Percentiles rank a stretch among this genome's conserved stretches.
Conservation (phyloP, 2,113 vertebrate species). For the Chloebia gouldiae region DNA sequence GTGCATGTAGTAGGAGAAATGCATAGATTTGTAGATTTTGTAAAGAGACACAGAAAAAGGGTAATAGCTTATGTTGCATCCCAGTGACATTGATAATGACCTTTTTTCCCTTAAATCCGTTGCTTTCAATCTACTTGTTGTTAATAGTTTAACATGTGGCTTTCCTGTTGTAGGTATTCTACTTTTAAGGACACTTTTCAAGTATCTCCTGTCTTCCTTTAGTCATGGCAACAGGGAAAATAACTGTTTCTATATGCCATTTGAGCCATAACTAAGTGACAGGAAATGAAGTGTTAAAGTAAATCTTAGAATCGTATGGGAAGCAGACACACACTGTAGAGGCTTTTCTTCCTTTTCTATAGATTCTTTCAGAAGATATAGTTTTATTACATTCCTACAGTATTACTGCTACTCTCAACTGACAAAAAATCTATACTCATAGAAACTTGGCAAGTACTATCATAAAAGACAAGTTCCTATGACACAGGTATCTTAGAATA, state of each 20-base stretch:
- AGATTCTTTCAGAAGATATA: background rate
- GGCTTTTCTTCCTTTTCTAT: background rate
- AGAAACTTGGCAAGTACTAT: slow-evolving; percentile 21
- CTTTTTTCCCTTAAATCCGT: background rate
- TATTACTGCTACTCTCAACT: slow-evolving; percentile 24
- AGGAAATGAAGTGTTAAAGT: background rate
- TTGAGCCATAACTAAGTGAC: background rate
- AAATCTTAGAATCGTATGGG: background rate
- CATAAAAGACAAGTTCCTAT: slow-evolving; percentile 18
- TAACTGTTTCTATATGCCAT: background rate
- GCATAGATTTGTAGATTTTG: background rate
- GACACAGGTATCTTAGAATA: slow-evolving; percentile 39
- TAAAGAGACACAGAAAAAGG: background rate
- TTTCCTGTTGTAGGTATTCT: background rate
- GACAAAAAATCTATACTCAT: slow-evolving; percentile 61
- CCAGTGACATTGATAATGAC: background rate
- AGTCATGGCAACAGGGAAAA: background rate
- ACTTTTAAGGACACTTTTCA: background rate
- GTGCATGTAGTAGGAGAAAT: background rate
- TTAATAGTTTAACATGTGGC: background rate
- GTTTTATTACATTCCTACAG: slow-evolving; percentile 22
- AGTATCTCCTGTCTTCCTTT: background rate
- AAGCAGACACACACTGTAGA: background rate
- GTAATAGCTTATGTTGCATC: background rate
- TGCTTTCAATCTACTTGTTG: background rate